Evolutionary conservation across 53 echinoderm and acorn worm species (phyloP), one percentile per base, ranked within the genome.

Genomic region (Antedon mediterranea): DNA sequence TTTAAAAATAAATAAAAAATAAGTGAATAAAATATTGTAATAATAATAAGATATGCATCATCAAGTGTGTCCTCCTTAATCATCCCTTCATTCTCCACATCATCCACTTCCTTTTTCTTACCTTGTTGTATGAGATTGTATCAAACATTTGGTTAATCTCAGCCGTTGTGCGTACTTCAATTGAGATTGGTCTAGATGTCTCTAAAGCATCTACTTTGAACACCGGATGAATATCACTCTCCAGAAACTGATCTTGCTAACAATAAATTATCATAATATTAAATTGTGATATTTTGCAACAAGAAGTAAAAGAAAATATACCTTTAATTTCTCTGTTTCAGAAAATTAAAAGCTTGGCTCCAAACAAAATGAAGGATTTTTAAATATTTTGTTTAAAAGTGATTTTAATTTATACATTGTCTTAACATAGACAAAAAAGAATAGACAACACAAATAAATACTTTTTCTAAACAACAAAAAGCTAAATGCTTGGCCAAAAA

Each of bases 91-190:
- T 37, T 37, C 37, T 41, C 41, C 5, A 7, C 41, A 41, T 41
- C 41, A 41, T 41, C 18, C 57, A 11, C 57, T 9, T 57, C 57
- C 2, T 57, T 57, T 11, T 57, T 57, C 57, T 57, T 79, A 91
- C 94, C 87, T 93, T 93, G 23, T 85, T 85, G 72, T 93, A 93
- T 3, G 90, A 89, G 33, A 93, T 90, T 71, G 87, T 76, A 71
- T 94, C 94, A 85, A 94, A 94, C 83, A 89, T 89, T 14, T 85
- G 82, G 43, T 83, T 94, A 74, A 94, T 91, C 29, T 94, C 94
- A 32, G 85, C 87, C 0, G 89, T 83, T 30, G 89, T 91, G n/a
- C 74, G 43, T 7, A 89, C 89, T 18, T 83, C 83, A 32, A 91
- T 86, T 8, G 89, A 84, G 78, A 94, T 87, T 30, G 94, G 94